Conservation (phyloP, 1,140 invertebrate species). For the Eriocheir sinensis region DNA sequence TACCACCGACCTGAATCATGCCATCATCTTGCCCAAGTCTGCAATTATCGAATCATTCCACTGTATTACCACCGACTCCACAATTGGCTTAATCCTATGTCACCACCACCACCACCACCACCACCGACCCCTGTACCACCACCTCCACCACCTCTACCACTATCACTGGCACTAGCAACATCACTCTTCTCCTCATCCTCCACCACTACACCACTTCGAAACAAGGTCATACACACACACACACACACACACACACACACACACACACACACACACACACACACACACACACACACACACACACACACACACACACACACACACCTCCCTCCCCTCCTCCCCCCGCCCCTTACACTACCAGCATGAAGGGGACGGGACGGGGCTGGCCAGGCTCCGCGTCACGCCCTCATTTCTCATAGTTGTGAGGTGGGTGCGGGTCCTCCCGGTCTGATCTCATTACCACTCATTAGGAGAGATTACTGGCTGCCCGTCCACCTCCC, state of each 20-base stretch:
- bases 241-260: not conserved
- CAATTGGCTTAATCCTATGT: not conserved
- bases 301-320: not conserved
- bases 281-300: not conserved
- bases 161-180: not conserved
- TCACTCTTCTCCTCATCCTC: not conserved
- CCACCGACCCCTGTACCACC: not conserved
- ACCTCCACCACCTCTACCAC: not conserved
- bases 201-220: not conserved
- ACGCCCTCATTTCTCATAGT: conserved; percentile 72
- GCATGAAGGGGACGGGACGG: not conserved
- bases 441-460: conserved; percentile 72
- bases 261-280: not conserved
- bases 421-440: conserved; percentile 71
- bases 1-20: conserved; percentile 24
- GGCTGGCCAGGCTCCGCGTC: not conserved
- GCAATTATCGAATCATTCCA: conserved; percentile 56
- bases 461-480: conserved; percentile 75
- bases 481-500: conserved; percentile 37
- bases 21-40: conserved; percentile 39
- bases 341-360: conserved; percentile 11
- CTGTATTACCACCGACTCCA: conserved; percentile 31
- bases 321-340: not conserved
- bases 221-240: not conserved
- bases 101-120: not conserved